Base-by-base conservation (phyloP, 2,113 vertebrate genomes). In the Psammodynastes pulverulentus region DNA sequence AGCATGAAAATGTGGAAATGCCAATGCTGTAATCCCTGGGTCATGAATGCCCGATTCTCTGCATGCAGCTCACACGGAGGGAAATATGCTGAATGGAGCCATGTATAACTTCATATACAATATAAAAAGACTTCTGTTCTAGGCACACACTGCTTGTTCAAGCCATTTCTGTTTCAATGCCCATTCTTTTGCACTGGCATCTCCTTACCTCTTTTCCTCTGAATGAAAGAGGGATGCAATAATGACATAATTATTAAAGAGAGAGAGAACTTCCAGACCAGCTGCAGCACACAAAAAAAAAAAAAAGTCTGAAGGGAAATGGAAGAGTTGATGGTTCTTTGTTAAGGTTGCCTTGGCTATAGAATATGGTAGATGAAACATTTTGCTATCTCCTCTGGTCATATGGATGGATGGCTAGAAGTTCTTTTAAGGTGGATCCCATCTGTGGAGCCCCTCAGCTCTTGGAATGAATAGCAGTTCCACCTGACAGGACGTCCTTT, bases 91-190 rank as follows among this genome's bases (percentile, higher is more conserved):
- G 96, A 97, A 97, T 97, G 95, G 95, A 96, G 93, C 93, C 95
- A 97, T 96, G 96, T 96, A 97, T 96, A 97, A 96, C 95, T 97
- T 97, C 95, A 97, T 97, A 97, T 96, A 95, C 95, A 96, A 96
- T 95, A 96, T 97, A 96, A 97, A 97, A 97, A 97, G 96, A 90
- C 96, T 97, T 96, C 95, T 97, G 97, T 97, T 97, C 93, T 0
- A 94, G 0, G 0, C 94, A 93, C 96, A 97, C 96, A 95, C 96
- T 97, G 95, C 95, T 95, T 96, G 95, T 95, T 96, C 97, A 97
- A 96, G 96, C 95, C 94, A 95, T 93, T 95, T 96, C 96, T 97
- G 95, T 95, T 96, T 95, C 96, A 97, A 97, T 95, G 95, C 92
- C 96, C 96, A 97, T 97, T 97, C 96, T 97, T 97, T 95, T 96